Percentiles rank a stretch among this genome's conserved stretches.
phyloP scores from a whole-genome alignment of 35 echinoderm and acorn worm genomes.

The Chiridota heheva region DNA sequence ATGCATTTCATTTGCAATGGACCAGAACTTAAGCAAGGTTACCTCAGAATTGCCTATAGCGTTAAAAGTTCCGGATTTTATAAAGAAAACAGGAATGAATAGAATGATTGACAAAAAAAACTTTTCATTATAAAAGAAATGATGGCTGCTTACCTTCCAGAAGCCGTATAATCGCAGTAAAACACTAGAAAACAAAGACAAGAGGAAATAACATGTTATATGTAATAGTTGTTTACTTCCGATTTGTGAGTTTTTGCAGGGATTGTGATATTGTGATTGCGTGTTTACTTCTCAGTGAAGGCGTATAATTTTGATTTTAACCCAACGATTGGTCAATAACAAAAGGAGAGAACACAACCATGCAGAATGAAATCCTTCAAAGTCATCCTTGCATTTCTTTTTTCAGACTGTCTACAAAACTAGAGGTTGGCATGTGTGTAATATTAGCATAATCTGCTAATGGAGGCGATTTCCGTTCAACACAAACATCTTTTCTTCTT shows the following conservation, averaged over 20 bases:
- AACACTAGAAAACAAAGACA: constrained; percentile 40
- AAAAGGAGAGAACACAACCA: too few species aligned
- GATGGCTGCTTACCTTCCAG: constrained; percentile 40
- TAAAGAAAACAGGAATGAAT: not conserved
- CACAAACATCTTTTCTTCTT: too few species aligned
- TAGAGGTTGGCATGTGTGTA: too few species aligned
- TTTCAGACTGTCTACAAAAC: too few species aligned
- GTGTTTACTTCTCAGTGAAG: not conserved
- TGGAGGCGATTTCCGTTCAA: too few species aligned
- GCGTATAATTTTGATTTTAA: not conserved
- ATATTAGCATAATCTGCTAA: too few species aligned
- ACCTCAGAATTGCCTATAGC: constrained; percentile 11
- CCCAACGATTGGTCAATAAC: not conserved
- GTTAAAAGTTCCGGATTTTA: not conserved
- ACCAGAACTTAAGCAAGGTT: not conserved
- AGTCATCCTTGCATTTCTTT: too few species aligned
- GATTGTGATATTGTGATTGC: not conserved
- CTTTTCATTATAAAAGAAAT: not conserved
- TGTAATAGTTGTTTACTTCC: not conserved
- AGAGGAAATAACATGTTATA: not conserved
- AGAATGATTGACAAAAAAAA: not conserved
- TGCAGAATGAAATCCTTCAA: too few species aligned
- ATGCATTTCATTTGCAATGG: too few species aligned
- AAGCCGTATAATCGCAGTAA: constrained; percentile 64
- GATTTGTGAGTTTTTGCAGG: not conserved